Evolutionary conservation across 2,888 invertebrate genomes (phyloP).

Genomic region (Trachelus stipa): DNA sequence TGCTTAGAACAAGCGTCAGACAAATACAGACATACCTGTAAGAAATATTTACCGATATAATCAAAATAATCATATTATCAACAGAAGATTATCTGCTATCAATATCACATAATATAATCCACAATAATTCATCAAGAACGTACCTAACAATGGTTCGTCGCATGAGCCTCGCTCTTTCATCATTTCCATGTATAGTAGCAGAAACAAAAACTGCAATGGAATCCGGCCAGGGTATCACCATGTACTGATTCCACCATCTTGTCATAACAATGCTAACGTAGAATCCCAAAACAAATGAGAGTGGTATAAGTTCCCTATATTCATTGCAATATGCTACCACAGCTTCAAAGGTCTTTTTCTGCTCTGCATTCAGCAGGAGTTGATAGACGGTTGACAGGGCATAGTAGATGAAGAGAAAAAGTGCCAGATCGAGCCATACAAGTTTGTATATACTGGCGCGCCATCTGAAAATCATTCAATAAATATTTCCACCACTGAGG

Average conservation of each 20-base stretch:
- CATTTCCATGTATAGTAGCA: constrained; percentile 84
- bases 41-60: neutral
- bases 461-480: constrained; percentile 78
- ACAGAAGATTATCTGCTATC: neutral
- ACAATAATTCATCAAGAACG: constrained; percentile 58
- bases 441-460: constrained; percentile 94
- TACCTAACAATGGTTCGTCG: constrained; percentile 85
- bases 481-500: neutral
- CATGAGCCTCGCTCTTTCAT: constrained; percentile 85
- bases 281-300: constrained; percentile 90
- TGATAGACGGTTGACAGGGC: constrained; percentile 83
- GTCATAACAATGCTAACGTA: constrained; percentile 90
- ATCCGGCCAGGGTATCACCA: constrained; percentile 87
- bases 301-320: constrained; percentile 84
- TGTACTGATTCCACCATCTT: constrained; percentile 91
- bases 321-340: constrained; percentile 84
- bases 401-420: constrained; percentile 85
- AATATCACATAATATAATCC: neutral
- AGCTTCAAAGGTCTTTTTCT: constrained; percentile 84
- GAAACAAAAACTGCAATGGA: constrained; percentile 88
- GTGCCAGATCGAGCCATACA: constrained; percentile 88
- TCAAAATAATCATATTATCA: neutral
- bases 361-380: constrained; percentile 74
- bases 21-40: constrained; percentile 77
- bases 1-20: constrained; percentile 87